A percentile compares a stretch with the other conserved stretches of the same genome.
phyloP scores from a whole-genome alignment of 2,888 invertebrate genomes.

The Athetis lepigone region DNA sequence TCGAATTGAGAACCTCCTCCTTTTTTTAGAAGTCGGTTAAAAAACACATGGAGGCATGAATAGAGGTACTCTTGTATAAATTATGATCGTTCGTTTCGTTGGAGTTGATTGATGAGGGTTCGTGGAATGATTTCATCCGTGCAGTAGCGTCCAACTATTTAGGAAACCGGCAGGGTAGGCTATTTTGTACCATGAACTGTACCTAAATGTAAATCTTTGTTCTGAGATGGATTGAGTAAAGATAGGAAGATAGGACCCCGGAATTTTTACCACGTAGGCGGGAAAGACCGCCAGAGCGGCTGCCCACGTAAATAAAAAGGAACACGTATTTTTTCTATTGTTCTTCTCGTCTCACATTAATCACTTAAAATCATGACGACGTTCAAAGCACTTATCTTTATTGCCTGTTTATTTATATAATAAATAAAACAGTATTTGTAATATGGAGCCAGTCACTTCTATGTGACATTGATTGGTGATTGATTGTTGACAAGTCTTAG shows the following conservation, averaged over 20 bases:
- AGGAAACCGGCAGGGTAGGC: slow-evolving; percentile 36
- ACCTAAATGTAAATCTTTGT: slow-evolving; percentile 54
- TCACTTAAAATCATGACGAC: slow-evolving; percentile 12
- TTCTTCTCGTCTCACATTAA: slow-evolving; percentile 2
- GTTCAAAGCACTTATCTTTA: slow-evolving; percentile 8
- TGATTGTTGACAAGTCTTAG: neutral
- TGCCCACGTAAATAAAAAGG: slow-evolving; percentile 10
- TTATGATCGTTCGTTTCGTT: slow-evolving; percentile 59
- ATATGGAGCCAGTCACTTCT: neutral
- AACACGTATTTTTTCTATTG: slow-evolving; percentile 4
- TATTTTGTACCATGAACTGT: slow-evolving; percentile 44
- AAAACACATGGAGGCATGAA: slow-evolving; percentile 52
- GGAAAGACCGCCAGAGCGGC: neutral
- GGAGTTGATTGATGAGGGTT: slow-evolving; percentile 64
- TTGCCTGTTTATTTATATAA: neutral
- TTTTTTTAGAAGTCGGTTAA: too few species aligned
- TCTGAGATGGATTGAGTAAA: slow-evolving; percentile 45
- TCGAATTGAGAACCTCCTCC: too few species aligned
- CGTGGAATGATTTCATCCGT: slow-evolving; percentile 58
- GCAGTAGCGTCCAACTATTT: slow-evolving; percentile 50
- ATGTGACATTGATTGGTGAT: neutral
- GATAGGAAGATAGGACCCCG: slow-evolving; percentile 8
- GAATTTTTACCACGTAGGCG: slow-evolving; percentile 23
- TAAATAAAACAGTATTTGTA: neutral
- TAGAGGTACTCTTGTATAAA: slow-evolving; percentile 52